A percentile compares a stretch with the other conserved stretches of the same genome.
phyloP scores from a whole-genome alignment of 2,888 invertebrate genomes.

The Helobdella robusta region DNA sequence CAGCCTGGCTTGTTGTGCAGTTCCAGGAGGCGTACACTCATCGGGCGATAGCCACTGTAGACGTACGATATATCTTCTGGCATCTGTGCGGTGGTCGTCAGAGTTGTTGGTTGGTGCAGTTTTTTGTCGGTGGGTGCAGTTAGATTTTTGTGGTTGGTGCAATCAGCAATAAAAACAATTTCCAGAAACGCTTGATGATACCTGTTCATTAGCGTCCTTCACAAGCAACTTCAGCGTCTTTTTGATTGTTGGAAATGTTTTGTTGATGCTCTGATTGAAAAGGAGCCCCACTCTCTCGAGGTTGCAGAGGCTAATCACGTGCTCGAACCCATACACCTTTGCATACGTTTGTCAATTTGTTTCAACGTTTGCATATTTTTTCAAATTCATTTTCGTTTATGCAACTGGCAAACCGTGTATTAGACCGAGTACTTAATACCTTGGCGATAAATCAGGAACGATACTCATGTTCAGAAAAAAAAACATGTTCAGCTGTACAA shows the following conservation, averaged over 20 bases:
- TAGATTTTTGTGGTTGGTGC: too few species aligned
- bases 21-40: constrained; percentile 69
- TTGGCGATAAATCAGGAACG: too few species aligned
- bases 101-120: too few species aligned
- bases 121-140: neutral
- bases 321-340: constrained; percentile 75
- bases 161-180: neutral
- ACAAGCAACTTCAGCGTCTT: constrained; percentile 70
- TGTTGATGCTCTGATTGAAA: constrained; percentile 50
- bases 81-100: constrained; percentile 47
- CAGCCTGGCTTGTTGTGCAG: constrained; percentile 52
- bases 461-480: too few species aligned
- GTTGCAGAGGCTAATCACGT: constrained; percentile 70
- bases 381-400: neutral
- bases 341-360: too few species aligned
- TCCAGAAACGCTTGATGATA: constrained; percentile 29
- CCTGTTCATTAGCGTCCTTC: constrained; percentile 73
- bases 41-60: constrained; percentile 80
- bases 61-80: constrained; percentile 82
- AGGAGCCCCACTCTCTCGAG: constrained; percentile 77
- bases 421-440: neutral
- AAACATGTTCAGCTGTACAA: neutral
- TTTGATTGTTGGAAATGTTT: constrained; percentile 48
- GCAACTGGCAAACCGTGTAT: too few species aligned
- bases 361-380: neutral